Base-by-base conservation (phyloP, 2,797 vertebrate genomes). In the Gymnocypris eckloni region DNA sequence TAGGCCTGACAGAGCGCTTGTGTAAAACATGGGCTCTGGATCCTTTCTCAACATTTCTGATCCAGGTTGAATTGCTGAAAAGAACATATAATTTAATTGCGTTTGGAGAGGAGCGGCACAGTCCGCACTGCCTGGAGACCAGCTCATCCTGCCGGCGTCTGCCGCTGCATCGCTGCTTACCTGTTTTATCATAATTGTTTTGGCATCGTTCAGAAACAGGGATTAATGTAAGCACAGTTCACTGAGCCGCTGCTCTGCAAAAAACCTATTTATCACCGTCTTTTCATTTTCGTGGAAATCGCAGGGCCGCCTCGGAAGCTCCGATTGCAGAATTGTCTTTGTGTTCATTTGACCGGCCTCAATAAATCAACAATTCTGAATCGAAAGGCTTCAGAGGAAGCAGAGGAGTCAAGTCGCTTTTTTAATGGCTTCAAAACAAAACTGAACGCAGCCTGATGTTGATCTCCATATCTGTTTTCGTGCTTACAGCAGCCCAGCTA, bases 101-200 rank as follows among this genome's bases (percentile, higher is more conserved):
- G 22, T 77, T 78, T 70, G 48, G 52, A 82, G 54, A 48, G 37
- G 54, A 78, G 48, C 48, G 10, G 3, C 22, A 0, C 20, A 67
- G 54, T 78, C n/a, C 16, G 50, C 83, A 84, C 75, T 69, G 83
- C 75, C 16, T n/a, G 45, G 75, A 69, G 75, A 84, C 50, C 64
- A 43, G 33, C 18, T 5, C 48, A 15, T 78, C 50, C 48, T 82
- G 54, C 6, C 41, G 18, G 67, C 6, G 22, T 56, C 71, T 54
- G n/a, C 69, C 12, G 37, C 76, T 81, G 70, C 78, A 81, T 82
- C 59, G 13, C 71, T 82, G 87, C 48, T 67, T 81, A 79, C 83
- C 83, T 88, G 78, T 79, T 84, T 88, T 84, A 86, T 89, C 84
- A 79, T 87, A 83, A 87, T 76, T 84, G 84, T 54, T 76, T 86